Percentiles rank a stretch among this genome's conserved stretches.
These are phyloP conservation scores for Ia io DNA, from an alignment of 2,113 vertebrate genomes.

Conservation along the genomic window DNA sequence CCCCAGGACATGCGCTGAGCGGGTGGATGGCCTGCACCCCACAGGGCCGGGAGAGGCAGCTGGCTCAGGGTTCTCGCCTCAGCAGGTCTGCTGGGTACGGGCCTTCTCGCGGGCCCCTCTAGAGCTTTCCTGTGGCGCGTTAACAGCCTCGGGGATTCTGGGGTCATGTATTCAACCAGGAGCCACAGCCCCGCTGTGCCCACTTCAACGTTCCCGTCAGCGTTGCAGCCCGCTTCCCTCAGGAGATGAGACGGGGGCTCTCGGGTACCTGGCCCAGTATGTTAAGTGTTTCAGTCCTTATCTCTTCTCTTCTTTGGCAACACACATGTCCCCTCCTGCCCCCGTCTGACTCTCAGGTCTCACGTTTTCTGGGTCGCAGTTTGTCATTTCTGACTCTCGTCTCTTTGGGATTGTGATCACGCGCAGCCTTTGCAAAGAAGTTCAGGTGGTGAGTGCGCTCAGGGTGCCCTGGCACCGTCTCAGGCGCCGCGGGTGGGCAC, in stretches of 20 bases:
- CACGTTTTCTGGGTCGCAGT: not conserved
- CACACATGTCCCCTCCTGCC: not conserved
- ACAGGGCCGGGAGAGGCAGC: fast-evolving
- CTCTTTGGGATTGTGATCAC: not conserved
- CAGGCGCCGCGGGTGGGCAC: fast-evolving
- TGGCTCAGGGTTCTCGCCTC: not conserved
- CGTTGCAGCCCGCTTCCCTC: fast-evolving
- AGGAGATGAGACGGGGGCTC: fast-evolving
- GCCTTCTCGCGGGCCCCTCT: not conserved
- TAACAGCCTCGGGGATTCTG: too few relatives aligned
- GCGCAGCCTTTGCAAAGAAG: not conserved
- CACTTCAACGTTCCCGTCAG: too few relatives aligned
- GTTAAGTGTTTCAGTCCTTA: not conserved
- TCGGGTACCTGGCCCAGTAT: not conserved
- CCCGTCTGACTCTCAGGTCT: not conserved
- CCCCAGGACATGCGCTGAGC: too few relatives aligned
- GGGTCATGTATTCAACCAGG: not conserved
- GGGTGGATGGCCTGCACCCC: too few relatives aligned
- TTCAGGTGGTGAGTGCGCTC: fast-evolving
- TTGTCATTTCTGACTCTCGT: too few relatives aligned
- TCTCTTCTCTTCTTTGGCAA: not conserved
- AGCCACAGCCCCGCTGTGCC: not conserved
- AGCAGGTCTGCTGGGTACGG: fast-evolving
- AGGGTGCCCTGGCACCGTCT: too few relatives aligned
- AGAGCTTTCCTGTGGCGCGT: not conserved